Evolutionary conservation across 2,888 invertebrate species (phyloP), one percentile per base, ranked within the genome.

Genomic region (Loripinus fragilis): DNA sequence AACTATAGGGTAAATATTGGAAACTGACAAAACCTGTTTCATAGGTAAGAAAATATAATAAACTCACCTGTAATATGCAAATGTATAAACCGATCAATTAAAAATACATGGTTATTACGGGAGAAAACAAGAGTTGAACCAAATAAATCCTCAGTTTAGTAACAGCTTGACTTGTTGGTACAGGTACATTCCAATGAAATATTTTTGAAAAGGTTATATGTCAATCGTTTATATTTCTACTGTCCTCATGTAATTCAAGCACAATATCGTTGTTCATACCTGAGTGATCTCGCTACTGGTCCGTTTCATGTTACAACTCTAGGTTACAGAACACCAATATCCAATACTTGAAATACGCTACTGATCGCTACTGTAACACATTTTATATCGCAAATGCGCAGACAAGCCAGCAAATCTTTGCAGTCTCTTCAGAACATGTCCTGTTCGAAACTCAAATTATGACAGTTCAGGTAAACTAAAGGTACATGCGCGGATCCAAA

Each of bases 21-120:
- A 45, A 45, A 45, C 60, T 33, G 30, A 60, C 60, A 60, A 60
- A 60, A 60, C 60, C 60, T 33, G 60, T 60, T 60, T 33, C 33
- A 5, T 12, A 33, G 60, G 60, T 60, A 60, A 20, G 33, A 60
- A 60, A 60, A 60, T 33, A 60, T n/a, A n/a, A n/a, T n/a, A 25
- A 17, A 33, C 60, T 60, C 60, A 60, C 60, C 60, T 60, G 60
- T 33, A 33, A 17, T 33, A 33, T 60, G 33, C 23, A 30, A 60
- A 60, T 60, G 33, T 33, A 12, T 60, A 30, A 30, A 5, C 23
- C 5, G 3, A 28, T 52, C 28, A 52, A 1, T 52, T 28, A 52
- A 20, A 25, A 52, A 52, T 20, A 10, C 33, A 8, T 52, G 17
- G 52, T 33, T 28, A 60, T 60, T 60, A 10, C 15, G 25, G 3